A percentile compares a stretch with the other conserved stretches of the same genome.
Evolutionary conservation across 2,113 vertebrate genomes (phyloP).

Genomic region (Panurus biarmicus): DNA sequence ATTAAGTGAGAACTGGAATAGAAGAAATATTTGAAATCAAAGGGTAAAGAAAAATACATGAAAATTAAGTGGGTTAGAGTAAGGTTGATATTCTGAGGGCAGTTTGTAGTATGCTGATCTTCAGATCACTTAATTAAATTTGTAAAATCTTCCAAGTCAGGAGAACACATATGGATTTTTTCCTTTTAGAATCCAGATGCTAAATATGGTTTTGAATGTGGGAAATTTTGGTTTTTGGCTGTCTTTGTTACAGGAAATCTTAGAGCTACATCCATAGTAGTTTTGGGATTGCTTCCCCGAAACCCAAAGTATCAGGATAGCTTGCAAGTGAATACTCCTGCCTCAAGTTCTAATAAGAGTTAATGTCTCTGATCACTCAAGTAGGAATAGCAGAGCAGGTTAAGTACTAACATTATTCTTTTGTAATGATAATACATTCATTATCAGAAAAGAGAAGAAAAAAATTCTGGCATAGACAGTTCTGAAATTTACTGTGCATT

Average conservation of each 20-base stretch:
- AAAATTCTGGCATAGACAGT: not conserved
- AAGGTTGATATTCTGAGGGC: not conserved
- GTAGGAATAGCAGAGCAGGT: not conserved
- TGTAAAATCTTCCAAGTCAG: not conserved
- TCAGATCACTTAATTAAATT: not conserved
- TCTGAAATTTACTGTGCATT: not conserved
- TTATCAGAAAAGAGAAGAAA: not conserved
- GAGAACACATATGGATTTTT: not conserved
- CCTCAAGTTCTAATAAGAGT: not conserved
- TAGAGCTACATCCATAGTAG: not conserved
- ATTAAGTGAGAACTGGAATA: not conserved
- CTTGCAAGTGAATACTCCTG: not conserved
- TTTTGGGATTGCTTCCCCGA: not conserved
- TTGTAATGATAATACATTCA: not conserved
- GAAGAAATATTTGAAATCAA: not conserved
- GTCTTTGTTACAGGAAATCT: not conserved
- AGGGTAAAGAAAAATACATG: not conserved
- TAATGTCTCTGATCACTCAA: not conserved
- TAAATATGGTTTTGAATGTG: not conserved
- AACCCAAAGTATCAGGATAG: not conserved
- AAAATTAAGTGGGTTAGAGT: not conserved
- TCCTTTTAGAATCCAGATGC: not conserved
- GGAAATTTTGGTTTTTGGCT: not conserved
- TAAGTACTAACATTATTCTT: not conserved
- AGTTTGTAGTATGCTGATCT: not conserved